phyloP scores from a whole-genome alignment of 1,140 invertebrate species.

The Diabrotica undecimpunctata region DNA sequence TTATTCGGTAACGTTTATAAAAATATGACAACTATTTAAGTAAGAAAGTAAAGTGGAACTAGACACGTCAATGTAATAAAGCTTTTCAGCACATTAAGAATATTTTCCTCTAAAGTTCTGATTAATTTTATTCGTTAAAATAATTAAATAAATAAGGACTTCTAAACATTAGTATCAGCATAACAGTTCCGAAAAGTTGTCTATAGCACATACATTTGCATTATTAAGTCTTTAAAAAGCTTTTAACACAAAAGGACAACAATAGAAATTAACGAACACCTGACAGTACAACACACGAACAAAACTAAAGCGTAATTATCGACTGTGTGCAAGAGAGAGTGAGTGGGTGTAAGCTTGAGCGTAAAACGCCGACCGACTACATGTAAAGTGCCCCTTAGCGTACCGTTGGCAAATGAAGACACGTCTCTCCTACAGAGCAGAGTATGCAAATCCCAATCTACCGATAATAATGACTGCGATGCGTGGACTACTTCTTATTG shows the following conservation, averaged over 20 bases:
- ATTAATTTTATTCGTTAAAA: too few relatives aligned
- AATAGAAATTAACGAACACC: neutral
- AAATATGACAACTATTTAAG: too few relatives aligned
- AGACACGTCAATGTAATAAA: too few relatives aligned
- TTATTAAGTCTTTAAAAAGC: neutral
- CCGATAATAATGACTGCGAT: constrained; percentile 45
- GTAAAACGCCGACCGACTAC: constrained; percentile 10
- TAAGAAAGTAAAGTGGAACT: too few relatives aligned
- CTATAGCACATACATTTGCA: too few relatives aligned
- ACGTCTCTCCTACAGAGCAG: constrained; percentile 30
- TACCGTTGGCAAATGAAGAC: constrained; percentile 36
- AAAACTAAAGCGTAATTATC: constrained; percentile 27
- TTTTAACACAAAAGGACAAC: neutral
- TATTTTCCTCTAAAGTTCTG: too few relatives aligned
- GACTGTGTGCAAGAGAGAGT: neutral
- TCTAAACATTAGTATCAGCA: too few relatives aligned
- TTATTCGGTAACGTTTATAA: too few relatives aligned
- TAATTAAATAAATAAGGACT: too few relatives aligned
- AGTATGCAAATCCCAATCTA: constrained; percentile 43
- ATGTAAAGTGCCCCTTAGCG: constrained; percentile 35
- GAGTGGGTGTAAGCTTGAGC: constrained; percentile 18
- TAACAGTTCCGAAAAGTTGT: too few relatives aligned
- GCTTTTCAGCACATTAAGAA: too few relatives aligned
- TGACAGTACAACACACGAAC: neutral
- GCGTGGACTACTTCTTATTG: constrained; percentile 47